Base-by-base conservation (phyloP, 2,888 invertebrate species). In the Ommatoiulus sabulosus region DNA sequence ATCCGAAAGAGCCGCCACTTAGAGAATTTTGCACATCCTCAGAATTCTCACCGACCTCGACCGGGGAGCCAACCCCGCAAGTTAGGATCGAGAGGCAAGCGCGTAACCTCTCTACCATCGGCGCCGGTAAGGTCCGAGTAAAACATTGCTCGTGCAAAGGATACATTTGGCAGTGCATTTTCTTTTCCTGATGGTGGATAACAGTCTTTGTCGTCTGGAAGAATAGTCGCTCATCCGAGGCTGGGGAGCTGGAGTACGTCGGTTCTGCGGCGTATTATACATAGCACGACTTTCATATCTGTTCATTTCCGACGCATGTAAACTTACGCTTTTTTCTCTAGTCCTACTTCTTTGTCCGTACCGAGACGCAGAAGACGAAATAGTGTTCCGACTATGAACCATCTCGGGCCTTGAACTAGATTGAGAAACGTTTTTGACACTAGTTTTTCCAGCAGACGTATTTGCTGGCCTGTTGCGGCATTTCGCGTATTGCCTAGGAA, bases 221-320 rank as follows among this genome's bases (percentile, higher is more conserved):
- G 85, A 44, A 85, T 85, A 44, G 1, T 85, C 44, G 20, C 85
- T 85, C 85, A 43, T 85, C 15, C 85, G 85, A 44, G 85, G 43
- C n/a, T 46, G 85, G 10, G 72, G 72, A 24, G 24, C 72, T 24
- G 72, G 8, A 8, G 72, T 72, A 2, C 72, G 72, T 8, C 63
- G 63, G 20, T 7, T 20, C n/a, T 72, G 72, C 20, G 72, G 72
- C 24, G 72, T 72, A 24, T 20, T 17, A 20, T 63, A 7, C 1
- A 20, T n/a, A 7, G 20, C 63, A 20, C 63, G 63, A 6, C 7
- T 20, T 72, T 72, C 72, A 10, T 72, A 24, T 24, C 72, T 72
- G 2, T 72, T 72, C 20, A 24, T 24, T 7, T 72, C 72, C 6
- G 72, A 8, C 1, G 20, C 72, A 8, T 20, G 72, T 10, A 20